Base-by-base conservation (phyloP, 2,888 invertebrate genomes). In the Nemapogon koenigi region DNA sequence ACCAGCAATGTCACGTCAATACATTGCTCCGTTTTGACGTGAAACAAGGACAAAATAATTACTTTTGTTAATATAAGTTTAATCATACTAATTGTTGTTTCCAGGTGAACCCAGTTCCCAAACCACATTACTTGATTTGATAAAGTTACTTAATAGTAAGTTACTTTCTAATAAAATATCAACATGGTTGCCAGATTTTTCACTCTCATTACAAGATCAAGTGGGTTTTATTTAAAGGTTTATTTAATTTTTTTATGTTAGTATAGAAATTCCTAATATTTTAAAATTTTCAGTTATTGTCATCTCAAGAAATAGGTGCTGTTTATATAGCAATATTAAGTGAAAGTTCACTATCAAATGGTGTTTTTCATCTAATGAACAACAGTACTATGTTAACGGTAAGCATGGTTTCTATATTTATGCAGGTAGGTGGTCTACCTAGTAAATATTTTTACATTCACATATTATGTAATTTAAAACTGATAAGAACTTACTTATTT, bases 291-390 rank as follows among this genome's bases (percentile, higher is more conserved):
- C 75, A 68, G 52, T 42, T 52, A 2, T 52, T 55, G 27, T 49
- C 62, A 25, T 32, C 46, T 50, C 46, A 80, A 46, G 59, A 59
- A 43, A 70, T 82, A 55, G 91, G 91, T 2, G 81, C 92, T 6
- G 87, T 89, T 4, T 93, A 89, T 55, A 85, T 85, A 22, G 78
- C 90, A 37, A 68, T 88, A n/a, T 62, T 94, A 13, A 81, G 83
- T 53, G 83, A 86, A 41, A 70, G 73, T 13, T 88, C 89, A 10
- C 70, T 92, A 4, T 80, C 80, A 47, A 85, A 82, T 59, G 94
- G 94, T 2, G 81, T 91, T 43, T 70, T 89, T 42, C 76, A 82
- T 48, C 58, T 88, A 41, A 60, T 87, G 43, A 85, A 81, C 50
- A 81, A 87, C 41, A 86, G 84, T 50, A 87, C 88, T 2, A 84